Evolutionary conservation across 2,113 vertebrate species (phyloP).

Genomic region (Eretmochelys imbricata): DNA sequence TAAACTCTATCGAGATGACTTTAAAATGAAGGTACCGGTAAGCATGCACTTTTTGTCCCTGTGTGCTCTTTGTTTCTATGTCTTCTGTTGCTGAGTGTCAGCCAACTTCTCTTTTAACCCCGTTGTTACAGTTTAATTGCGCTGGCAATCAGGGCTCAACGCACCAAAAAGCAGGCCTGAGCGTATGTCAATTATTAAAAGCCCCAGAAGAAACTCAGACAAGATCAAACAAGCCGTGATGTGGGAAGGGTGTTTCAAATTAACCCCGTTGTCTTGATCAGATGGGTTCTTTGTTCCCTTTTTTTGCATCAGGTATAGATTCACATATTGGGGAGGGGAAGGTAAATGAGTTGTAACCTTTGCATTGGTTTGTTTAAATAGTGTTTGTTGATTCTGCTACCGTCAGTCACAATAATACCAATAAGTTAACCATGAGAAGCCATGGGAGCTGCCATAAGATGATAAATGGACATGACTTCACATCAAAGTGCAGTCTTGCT

Average conservation of each 20-base stretch:
- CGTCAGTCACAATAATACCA: not conserved
- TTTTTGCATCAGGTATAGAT: not conserved
- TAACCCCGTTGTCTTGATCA: not conserved
- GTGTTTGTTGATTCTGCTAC: not conserved
- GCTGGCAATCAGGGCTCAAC: not conserved
- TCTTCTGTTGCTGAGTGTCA: not conserved
- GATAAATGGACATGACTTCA: not conserved
- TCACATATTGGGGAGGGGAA: not conserved
- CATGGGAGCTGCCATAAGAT: not conserved
- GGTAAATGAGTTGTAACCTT: not conserved
- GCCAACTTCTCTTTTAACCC: not conserved
- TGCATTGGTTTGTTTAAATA: not conserved
- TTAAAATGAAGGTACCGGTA: slow-evolving; percentile 99
- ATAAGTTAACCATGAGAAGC: not conserved
- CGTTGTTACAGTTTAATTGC: not conserved
- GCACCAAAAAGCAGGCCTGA: not conserved
- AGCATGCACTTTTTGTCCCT: slow-evolving; percentile 73
- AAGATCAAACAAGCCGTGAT: not conserved
- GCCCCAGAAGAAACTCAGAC: not conserved
- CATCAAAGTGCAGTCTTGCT: not conserved
- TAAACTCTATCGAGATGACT: slow-evolving; percentile 92
- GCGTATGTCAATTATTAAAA: not conserved
- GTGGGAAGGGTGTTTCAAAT: not conserved
- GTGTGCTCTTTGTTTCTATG: slow-evolving; percentile 6
- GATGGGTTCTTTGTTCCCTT: not conserved